Conservation (phyloP, 2,888 invertebrate genomes). For the Myathropa florea region DNA sequence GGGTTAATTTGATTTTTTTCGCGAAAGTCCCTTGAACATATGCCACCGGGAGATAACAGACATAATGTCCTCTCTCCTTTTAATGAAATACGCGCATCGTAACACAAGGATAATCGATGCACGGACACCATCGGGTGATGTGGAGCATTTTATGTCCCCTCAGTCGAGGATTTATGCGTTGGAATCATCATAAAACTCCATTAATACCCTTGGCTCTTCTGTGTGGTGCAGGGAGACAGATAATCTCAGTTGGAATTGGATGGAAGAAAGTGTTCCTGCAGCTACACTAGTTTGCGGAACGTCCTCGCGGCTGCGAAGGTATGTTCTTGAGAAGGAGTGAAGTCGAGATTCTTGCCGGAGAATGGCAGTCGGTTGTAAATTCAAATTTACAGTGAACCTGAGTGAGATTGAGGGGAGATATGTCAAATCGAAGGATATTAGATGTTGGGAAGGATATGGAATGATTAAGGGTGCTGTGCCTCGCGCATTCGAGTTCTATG, state of each 20-base stretch:
- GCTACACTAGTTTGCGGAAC: background rate
- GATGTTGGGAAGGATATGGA: background rate
- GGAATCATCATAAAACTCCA: constrained; percentile 62
- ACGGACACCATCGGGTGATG: constrained; percentile 8
- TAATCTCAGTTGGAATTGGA: background rate
- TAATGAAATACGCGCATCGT: background rate
- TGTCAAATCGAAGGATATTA: background rate
- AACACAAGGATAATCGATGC: constrained; percentile 43
- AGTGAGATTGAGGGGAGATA: background rate
- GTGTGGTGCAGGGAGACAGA: background rate
- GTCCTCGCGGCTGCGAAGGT: background rate
- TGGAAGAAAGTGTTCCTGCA: background rate
- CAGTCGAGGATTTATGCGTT: constrained; percentile 53
- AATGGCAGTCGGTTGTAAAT: background rate
- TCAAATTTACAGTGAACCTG: background rate
- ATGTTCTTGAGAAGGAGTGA: background rate
- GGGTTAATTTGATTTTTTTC: background rate
- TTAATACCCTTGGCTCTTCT: constrained; percentile 26
- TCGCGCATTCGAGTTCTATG: background rate
- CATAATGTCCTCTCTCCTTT: background rate
- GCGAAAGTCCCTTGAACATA: background rate
- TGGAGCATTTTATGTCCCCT: constrained; percentile 25
- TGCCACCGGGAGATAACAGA: background rate
- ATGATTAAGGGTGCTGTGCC: background rate
- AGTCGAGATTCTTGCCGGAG: background rate